These are phyloP conservation scores for Staurois parvus DNA, from an alignment of 2,797 vertebrate genomes.

Conservation along the genomic window DNA sequence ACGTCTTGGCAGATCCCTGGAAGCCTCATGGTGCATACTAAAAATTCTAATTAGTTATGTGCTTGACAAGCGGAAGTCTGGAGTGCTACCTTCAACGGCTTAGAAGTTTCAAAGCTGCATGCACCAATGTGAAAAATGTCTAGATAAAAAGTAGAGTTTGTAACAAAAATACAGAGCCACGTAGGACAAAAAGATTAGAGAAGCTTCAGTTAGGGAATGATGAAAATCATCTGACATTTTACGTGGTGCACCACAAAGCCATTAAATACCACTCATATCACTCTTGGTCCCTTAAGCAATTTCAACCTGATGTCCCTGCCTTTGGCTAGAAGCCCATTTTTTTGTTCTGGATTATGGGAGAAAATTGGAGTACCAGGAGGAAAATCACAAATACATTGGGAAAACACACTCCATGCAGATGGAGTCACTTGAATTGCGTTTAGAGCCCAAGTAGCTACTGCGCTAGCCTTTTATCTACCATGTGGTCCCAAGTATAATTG, in stretches of 20 bases:
- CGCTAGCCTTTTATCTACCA: too few relatives aligned
- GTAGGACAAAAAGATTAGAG: not conserved
- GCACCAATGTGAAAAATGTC: not conserved
- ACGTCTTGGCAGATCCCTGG: slow-evolving; percentile 24
- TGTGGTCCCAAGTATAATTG: too few relatives aligned
- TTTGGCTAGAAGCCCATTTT: too few relatives aligned
- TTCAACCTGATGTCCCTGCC: too few relatives aligned
- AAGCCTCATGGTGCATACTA: slow-evolving; percentile 21
- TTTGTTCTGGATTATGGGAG: too few relatives aligned
- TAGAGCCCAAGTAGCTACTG: too few relatives aligned
- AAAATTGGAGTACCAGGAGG: too few relatives aligned
- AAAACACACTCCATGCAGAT: too few relatives aligned
- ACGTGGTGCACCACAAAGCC: not conserved
- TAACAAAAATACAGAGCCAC: not conserved
- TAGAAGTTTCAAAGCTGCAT: slow-evolving; percentile 3
- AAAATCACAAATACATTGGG: too few relatives aligned
- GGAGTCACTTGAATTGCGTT: too few relatives aligned
- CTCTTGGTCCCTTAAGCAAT: too few relatives aligned
- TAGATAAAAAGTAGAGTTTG: not conserved
- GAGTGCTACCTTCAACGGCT: slow-evolving; percentile 10
- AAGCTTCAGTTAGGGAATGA: not conserved
- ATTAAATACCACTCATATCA: not conserved
- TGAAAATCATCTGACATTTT: not conserved
- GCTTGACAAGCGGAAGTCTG: slow-evolving; percentile 21
- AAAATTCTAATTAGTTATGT: slow-evolving; percentile 30